Evolutionary conservation across 2,797 vertebrate genomes (phyloP).

Genomic region (Peromyscus eremicus): DNA sequence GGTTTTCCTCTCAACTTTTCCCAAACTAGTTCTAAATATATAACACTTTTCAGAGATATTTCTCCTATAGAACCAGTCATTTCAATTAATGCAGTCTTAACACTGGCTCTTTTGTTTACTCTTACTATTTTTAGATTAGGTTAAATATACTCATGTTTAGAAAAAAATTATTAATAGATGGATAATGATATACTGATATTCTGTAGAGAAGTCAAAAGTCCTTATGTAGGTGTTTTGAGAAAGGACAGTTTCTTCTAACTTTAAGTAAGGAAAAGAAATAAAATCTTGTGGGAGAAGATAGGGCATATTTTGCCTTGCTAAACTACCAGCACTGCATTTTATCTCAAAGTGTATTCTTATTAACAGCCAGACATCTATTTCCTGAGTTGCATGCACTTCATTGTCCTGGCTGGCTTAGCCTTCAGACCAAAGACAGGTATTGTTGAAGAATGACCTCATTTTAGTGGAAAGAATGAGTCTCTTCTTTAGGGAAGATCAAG

Average conservation of each 20-base stretch:
- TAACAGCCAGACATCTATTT: slow-evolving; percentile 66
- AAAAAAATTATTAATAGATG: neutral
- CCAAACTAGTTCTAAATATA: neutral
- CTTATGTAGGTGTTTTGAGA: neutral
- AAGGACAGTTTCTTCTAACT: slow-evolving; percentile 77
- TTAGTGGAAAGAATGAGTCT: slow-evolving; percentile 72
- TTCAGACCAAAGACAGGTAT: slow-evolving; percentile 79
- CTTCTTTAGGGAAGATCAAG: slow-evolving; percentile 72
- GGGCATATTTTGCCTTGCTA: slow-evolving; percentile 39
- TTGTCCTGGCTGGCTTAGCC: slow-evolving; percentile 79
- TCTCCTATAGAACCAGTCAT: slow-evolving; percentile 16
- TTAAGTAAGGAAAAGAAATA: slow-evolving; percentile 66
- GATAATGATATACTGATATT: neutral
- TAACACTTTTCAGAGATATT: neutral
- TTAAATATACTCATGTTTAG: neutral
- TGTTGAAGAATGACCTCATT: slow-evolving; percentile 77
- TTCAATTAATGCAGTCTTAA: slow-evolving; percentile 7
- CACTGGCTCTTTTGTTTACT: neutral
- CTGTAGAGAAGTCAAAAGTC: neutral
- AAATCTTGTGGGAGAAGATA: slow-evolving; percentile 71
- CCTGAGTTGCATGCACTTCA: slow-evolving; percentile 68
- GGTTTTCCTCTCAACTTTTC: slow-evolving; percentile 17
- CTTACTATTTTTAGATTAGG: slow-evolving; percentile 8
- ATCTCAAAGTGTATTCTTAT: slow-evolving; percentile 80
- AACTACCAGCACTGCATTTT: slow-evolving; percentile 74